Conservation (phyloP, 1,140 invertebrate species). For the Chymomyza costata region DNA sequence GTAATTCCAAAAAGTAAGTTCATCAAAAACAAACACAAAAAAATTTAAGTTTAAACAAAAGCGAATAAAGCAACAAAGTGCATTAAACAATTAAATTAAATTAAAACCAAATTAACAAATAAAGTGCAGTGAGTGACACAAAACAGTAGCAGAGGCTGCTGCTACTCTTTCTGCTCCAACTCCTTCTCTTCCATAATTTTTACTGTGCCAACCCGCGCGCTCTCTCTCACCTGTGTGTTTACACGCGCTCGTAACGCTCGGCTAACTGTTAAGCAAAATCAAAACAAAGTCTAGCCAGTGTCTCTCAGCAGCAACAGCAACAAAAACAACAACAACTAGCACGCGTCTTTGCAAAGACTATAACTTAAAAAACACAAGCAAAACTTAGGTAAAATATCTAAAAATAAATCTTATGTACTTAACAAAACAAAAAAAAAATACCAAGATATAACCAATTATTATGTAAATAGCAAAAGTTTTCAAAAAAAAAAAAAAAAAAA, state of each 20-base stretch:
- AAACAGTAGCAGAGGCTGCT: slow-evolving; percentile 32
- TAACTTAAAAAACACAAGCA: slow-evolving; percentile 56
- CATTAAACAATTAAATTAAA: slow-evolving; percentile 24
- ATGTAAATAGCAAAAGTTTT: slow-evolving; percentile 14
- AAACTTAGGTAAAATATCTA: slow-evolving; percentile 75
- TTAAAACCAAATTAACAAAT: slow-evolving; percentile 8
- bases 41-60: slow-evolving; percentile 12
- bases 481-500: slow-evolving; percentile 26
- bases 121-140: background rate
- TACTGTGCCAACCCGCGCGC: too few relatives aligned
- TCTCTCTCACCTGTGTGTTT: too few relatives aligned
- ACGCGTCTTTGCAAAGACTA: slow-evolving; percentile 32
- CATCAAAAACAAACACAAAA: slow-evolving; percentile 14
- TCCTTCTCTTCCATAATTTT: slow-evolving; percentile 9
- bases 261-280: too few relatives aligned
- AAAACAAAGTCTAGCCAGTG: too few relatives aligned
- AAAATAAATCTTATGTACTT: slow-evolving; percentile 63
- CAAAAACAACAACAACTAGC: slow-evolving; percentile 36
- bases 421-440: slow-evolving; percentile 41
- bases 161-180: slow-evolving; percentile 27
- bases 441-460: slow-evolving; percentile 23
- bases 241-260: too few relatives aligned
- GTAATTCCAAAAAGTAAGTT: slow-evolving; percentile 75
- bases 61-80: slow-evolving; percentile 3
- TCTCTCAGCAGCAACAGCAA: slow-evolving; percentile 24